Evolutionary conservation across 2,797 vertebrate genomes (phyloP).

Genomic region (Artibeus jamaicensis): DNA sequence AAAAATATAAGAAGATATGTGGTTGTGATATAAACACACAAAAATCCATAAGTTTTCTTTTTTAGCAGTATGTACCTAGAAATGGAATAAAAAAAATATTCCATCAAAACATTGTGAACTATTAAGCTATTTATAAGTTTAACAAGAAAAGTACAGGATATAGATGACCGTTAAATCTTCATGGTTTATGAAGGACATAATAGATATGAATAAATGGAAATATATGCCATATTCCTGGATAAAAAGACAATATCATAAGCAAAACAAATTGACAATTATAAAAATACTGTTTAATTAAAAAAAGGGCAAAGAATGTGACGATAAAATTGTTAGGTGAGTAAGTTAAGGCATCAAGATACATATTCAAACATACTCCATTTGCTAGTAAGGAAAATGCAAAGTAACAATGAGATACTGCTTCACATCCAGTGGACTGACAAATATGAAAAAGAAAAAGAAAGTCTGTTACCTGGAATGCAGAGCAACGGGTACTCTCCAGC

Average conservation of each 20-base stretch:
- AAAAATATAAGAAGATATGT: neutral
- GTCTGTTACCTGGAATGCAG: neutral
- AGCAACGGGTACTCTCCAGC: neutral
- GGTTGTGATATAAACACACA: neutral
- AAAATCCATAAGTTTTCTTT: neutral
- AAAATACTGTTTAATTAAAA: neutral
- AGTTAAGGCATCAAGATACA: neutral
- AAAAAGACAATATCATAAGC: neutral
- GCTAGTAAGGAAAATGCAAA: neutral
- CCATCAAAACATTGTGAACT: neutral
- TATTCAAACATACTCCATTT: neutral
- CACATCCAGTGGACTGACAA: neutral
- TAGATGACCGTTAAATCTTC: neutral
- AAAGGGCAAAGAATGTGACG: neutral
- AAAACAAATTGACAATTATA: neutral
- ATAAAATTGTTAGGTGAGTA: neutral
- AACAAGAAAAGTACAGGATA: neutral
- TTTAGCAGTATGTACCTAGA: neutral
- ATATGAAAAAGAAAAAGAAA: neutral
- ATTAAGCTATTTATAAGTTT: neutral
- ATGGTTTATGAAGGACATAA: neutral
- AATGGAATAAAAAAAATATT: neutral
- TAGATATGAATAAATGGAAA: neutral
- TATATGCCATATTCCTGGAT: neutral
- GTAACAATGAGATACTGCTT: neutral